Conservation (phyloP, 2,888 invertebrate genomes). For the Cabera pusaria region DNA sequence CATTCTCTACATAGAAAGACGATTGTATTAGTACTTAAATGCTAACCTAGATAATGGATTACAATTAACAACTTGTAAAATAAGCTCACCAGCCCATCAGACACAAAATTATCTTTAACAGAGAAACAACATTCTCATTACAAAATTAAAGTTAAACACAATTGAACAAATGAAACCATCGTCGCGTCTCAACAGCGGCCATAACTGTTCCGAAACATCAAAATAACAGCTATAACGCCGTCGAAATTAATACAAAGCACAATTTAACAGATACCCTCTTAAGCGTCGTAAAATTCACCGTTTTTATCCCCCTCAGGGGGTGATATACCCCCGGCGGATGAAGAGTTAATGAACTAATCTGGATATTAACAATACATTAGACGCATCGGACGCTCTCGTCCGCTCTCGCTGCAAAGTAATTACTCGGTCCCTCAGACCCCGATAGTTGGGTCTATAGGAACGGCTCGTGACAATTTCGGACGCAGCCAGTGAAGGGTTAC, state of each 20-base stretch:
- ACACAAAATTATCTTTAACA: too few species aligned
- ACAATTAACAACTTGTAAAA: too few species aligned
- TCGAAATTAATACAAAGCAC: conserved; percentile 72
- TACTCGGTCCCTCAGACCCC: conserved; percentile 48
- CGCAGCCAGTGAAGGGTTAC: conserved; percentile 41
- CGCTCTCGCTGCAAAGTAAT: conserved; percentile 52
- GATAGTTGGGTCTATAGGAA: conserved; percentile 45
- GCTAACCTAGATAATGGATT: too few species aligned
- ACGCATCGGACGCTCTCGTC: conserved; percentile 69
- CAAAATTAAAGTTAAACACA: conserved; percentile 43
- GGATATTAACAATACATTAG: conserved; percentile 82
- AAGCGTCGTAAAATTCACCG: conserved; percentile 62
- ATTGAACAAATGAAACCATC: conserved; percentile 64
- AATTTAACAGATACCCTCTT: conserved; percentile 62
- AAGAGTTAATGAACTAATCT: conserved; percentile 82
- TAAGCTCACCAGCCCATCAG: too few species aligned
- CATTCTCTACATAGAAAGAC: too few species aligned
- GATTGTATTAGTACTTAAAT: too few species aligned
- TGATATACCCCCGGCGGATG: conserved; percentile 54
- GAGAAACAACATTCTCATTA: conserved; percentile 14
- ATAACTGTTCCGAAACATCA: conserved; percentile 53
- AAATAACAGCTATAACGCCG: conserved; percentile 62
- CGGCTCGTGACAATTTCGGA: conserved; percentile 41
- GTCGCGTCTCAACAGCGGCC: conserved; percentile 33
- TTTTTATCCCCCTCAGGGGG: conserved; percentile 52